Percentiles rank a stretch among this genome's conserved stretches.
phyloP scores from a whole-genome alignment of 2,797 vertebrate genomes.

The Leucoraja ocellata region DNA sequence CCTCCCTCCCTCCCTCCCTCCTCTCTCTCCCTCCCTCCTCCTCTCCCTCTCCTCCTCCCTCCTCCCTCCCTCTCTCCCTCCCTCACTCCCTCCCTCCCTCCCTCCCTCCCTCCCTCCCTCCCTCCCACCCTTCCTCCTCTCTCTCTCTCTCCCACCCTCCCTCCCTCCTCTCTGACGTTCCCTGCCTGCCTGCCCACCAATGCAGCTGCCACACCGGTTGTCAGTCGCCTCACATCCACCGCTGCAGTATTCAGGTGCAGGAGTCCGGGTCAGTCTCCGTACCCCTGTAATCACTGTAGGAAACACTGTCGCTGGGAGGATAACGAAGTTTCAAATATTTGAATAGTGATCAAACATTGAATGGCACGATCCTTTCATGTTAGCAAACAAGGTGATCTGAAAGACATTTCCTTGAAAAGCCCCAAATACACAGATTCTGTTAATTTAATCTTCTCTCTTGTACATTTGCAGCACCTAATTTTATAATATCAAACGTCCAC shows the following conservation, averaged over 20 bases:
- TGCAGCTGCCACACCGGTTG: neutral
- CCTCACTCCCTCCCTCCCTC: too few species aligned
- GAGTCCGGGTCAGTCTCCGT: neutral
- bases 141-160: too few species aligned
- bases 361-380: slow-evolving; percentile 13
- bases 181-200: too few species aligned
- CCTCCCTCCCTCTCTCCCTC: too few species aligned
- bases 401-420: neutral
- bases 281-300: neutral
- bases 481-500: neutral
- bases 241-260: neutral
- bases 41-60: too few species aligned
- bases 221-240: neutral
- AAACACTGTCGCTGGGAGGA: slow-evolving; percentile 3
- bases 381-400: slow-evolving; percentile 30
- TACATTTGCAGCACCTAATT: neutral
- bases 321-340: slow-evolving; percentile 37
- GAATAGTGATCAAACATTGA: slow-evolving; percentile 16
- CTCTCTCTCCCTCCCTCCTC: too few species aligned
- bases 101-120: too few species aligned
- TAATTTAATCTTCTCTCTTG: slow-evolving; percentile 30
- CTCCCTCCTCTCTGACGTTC: too few species aligned
- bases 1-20: too few species aligned
- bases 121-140: too few species aligned
- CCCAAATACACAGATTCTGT: slow-evolving; percentile 18